Conservation (phyloP, 1,140 invertebrate genomes). For the Tenebrio molitor region DNA sequence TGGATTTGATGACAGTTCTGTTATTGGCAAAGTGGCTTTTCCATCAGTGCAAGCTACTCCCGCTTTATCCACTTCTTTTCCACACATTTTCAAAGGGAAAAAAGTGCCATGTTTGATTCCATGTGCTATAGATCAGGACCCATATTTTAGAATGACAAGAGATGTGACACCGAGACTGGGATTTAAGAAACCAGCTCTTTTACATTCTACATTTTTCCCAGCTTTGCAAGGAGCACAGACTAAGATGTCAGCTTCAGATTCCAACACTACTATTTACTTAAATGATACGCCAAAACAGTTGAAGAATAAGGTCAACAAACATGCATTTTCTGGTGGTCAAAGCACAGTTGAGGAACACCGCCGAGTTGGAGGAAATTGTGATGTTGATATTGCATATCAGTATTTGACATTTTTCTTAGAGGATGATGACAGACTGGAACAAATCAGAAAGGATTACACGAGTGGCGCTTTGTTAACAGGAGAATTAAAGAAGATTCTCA, state of each 20-base stretch:
- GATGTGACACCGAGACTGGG: conserved; percentile 96
- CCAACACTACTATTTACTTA: conserved; percentile 94
- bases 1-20: conserved; percentile 96
- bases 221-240: conserved; percentile 96
- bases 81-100: conserved; percentile 90
- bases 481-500: conserved; percentile 93
- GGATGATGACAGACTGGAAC: conserved; percentile 89
- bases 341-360: conserved; percentile 94
- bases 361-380: conserved; percentile 92
- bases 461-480: conserved; percentile 94
- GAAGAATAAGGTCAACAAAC: conserved; percentile 98
- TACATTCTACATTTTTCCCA: conserved; percentile 97
- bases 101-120: conserved; percentile 95
- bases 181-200: conserved; percentile 92
- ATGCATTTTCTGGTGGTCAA: conserved; percentile 98
- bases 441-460: conserved; percentile 85
- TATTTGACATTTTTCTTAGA: conserved; percentile 97
- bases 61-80: conserved; percentile 95
- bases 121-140: conserved; percentile 99
- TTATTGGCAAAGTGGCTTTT: conserved; percentile 97
- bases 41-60: conserved; percentile 97
- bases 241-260: conserved; percentile 98
- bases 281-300: conserved; percentile 97
- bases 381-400: conserved; percentile 96
- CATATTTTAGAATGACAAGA: conserved; percentile 98